Conservation (phyloP, 1,140 invertebrate species). For the Drosophila pectinifera region DNA sequence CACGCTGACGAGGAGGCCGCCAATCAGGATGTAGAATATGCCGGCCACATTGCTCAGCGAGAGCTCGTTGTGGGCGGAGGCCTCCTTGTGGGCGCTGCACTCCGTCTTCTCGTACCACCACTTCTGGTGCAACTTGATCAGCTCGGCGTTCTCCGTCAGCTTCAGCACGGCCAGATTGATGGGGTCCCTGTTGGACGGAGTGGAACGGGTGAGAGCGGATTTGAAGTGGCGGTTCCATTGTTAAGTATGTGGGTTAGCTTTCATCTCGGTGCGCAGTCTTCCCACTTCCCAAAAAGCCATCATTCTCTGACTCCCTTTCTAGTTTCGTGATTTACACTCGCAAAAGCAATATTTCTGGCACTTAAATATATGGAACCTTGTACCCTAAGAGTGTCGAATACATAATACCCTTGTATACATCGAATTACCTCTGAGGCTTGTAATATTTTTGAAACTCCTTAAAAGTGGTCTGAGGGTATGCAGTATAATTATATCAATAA, state of each 20-base stretch:
- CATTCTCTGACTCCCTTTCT: slow-evolving; percentile 24
- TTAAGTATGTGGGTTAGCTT: slow-evolving; percentile 44
- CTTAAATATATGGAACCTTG: too few relatives aligned
- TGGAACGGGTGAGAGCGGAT: neutral
- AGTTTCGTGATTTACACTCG: neutral
- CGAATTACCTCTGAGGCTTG: too few relatives aligned
- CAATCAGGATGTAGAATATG: slow-evolving; percentile 99
- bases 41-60: slow-evolving; percentile 98
- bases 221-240: slow-evolving; percentile 18
- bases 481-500: neutral
- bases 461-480: too few relatives aligned
- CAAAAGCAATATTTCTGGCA: neutral
- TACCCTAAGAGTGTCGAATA: too few relatives aligned
- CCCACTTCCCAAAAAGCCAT: slow-evolving; percentile 24
- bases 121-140: slow-evolving; percentile 95
- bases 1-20: slow-evolving; percentile 95
- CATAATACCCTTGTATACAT: too few relatives aligned
- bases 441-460: too few relatives aligned
- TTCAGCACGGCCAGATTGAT: slow-evolving; percentile 96
- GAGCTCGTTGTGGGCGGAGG: slow-evolving; percentile 93
- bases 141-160: slow-evolving; percentile 95
- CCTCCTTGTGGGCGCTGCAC: slow-evolving; percentile 89
- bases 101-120: slow-evolving; percentile 96
- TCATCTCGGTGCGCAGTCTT: slow-evolving; percentile 11
- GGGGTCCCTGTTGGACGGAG: slow-evolving; percentile 88